Conservation (phyloP, 2,888 invertebrate genomes). For the Diachrysia chrysitis region DNA sequence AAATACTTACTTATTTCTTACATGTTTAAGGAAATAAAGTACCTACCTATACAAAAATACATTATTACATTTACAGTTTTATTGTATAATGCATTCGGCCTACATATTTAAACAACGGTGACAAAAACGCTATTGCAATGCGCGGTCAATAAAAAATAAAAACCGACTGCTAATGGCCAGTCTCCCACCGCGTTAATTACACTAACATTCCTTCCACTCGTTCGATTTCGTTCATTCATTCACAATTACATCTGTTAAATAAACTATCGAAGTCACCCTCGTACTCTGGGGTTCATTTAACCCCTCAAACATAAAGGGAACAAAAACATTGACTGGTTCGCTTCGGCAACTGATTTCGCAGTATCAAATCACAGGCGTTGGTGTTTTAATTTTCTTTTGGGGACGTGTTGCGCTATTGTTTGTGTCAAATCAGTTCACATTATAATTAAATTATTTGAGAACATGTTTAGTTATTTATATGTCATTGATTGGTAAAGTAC, state of each 20-base stretch:
- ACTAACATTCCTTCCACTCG: constrained; percentile 73
- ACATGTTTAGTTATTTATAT: not conserved
- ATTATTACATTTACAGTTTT: not conserved
- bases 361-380: constrained; percentile 56
- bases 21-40: not conserved
- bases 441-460: constrained; percentile 29
- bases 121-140: constrained; percentile 26
- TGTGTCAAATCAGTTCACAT: constrained; percentile 22
- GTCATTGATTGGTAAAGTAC: too few relatives aligned
- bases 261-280: constrained; percentile 60
- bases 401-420: constrained; percentile 34
- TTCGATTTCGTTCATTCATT: constrained; percentile 73
- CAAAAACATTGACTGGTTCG: constrained; percentile 53
- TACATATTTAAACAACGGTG: not conserved
- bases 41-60: not conserved
- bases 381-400: constrained; percentile 42
- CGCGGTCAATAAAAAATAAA: constrained; percentile 41
- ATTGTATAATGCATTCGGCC: not conserved
- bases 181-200: constrained; percentile 71
- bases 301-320: constrained; percentile 59
- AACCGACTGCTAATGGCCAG: constrained; percentile 58
- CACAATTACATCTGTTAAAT: constrained; percentile 81
- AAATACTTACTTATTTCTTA: too few relatives aligned
- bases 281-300: constrained; percentile 57
- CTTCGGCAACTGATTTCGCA: constrained; percentile 58